Conservation (phyloP, 2,888 invertebrate genomes). For the Rhamnusium bicolor region DNA sequence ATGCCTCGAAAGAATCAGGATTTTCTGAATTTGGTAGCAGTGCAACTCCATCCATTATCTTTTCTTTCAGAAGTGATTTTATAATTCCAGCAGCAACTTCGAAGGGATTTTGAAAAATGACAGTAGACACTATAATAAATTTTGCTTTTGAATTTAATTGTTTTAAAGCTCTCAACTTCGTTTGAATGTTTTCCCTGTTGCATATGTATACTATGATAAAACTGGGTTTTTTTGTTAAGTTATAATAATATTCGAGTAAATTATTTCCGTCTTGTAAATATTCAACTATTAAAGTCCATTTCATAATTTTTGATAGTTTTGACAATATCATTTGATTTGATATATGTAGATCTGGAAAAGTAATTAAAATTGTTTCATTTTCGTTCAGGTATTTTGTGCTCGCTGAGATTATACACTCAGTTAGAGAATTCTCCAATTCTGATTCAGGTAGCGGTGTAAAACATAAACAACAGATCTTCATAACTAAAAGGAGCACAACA, state of each 20-base stretch:
- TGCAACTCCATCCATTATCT: constrained; percentile 4
- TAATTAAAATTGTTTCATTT: constrained; percentile 2
- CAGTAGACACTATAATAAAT: not conserved
- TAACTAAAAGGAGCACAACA: not conserved
- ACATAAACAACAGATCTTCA: not conserved
- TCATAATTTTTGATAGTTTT: not conserved
- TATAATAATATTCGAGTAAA: not conserved
- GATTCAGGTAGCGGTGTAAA: not conserved
- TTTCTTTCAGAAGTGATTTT: not conserved
- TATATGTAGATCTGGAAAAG: not conserved
- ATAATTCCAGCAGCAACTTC: not conserved
- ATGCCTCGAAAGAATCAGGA: not conserved
- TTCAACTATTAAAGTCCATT: constrained; percentile 16
- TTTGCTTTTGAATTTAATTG: constrained; percentile 14
- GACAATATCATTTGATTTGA: not conserved
- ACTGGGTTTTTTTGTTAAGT: not conserved
- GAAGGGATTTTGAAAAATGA: not conserved
- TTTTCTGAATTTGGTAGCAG: not conserved
- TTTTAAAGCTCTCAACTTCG: not conserved
- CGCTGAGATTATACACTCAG: not conserved
- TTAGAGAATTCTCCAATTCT: not conserved
- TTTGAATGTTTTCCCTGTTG: not conserved
- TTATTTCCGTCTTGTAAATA: not conserved
- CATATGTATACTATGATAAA: constrained; percentile 1
- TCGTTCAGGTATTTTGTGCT: not conserved